Percentiles rank a stretch among this genome's conserved stretches.
Conservation (phyloP, 2,888 invertebrate genomes). For the Yponomeuta malinellus region DNA sequence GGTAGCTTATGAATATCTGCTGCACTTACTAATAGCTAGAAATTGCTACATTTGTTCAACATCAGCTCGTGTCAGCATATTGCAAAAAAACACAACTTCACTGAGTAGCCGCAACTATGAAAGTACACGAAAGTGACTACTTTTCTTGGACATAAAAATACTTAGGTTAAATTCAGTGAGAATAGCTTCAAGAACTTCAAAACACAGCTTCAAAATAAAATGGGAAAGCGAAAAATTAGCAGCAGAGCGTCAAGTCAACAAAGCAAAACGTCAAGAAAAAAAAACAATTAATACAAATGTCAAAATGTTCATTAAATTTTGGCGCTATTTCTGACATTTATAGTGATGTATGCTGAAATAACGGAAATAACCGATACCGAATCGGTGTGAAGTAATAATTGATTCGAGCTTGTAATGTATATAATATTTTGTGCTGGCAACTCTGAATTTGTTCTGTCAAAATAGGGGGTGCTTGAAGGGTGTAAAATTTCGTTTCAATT, state of each 20-base stretch:
- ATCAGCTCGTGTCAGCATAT: background rate
- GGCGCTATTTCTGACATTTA: conserved; percentile 2
- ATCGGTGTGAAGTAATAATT: background rate
- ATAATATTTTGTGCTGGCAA: background rate
- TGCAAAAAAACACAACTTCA: background rate
- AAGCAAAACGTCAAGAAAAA: background rate
- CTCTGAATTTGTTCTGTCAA: conserved; percentile 4
- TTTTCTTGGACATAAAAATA: background rate
- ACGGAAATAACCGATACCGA: background rate
- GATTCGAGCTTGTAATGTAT: background rate
- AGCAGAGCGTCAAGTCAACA: background rate
- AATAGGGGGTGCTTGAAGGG: conserved; percentile 12
- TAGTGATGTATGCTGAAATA: background rate
- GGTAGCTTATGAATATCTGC: background rate
- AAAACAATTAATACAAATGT: background rate
- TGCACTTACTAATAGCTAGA: background rate
- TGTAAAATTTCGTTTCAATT: background rate
- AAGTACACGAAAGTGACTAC: too few relatives aligned
- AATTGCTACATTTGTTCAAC: background rate
- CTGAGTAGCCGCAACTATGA: background rate
- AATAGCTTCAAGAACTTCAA: background rate
- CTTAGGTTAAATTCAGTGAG: background rate
- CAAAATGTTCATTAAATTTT: background rate
- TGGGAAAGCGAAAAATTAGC: background rate
- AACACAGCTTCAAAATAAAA: background rate